These are phyloP conservation scores for Danaus chrysippus DNA, from an alignment of 2,888 invertebrate genomes.

Conservation along the genomic window DNA sequence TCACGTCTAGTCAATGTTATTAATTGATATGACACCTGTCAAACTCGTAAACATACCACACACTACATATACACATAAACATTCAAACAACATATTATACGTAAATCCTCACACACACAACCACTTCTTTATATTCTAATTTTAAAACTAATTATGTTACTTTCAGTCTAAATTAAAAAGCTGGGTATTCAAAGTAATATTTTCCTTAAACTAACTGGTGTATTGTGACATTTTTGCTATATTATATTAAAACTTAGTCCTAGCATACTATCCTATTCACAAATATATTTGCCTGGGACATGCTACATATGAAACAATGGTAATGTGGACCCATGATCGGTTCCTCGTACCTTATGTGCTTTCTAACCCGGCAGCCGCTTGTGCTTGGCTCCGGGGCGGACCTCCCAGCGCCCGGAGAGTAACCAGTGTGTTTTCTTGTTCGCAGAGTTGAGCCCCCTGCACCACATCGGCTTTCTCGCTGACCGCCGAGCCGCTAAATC, in stretches of 20 bases:
- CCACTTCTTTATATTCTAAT: not conserved
- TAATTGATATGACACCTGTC: conserved; percentile 44
- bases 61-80: no score
- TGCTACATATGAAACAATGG: conserved; percentile 39
- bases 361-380: conserved; percentile 78
- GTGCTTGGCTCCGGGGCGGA: conserved; percentile 74
- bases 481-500: conserved; percentile 78
- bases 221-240: no score
- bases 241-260: no score
- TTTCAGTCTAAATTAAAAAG: no score
- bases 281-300: conserved; percentile 44
- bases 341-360: conserved; percentile 62
- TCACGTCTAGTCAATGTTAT: conserved; percentile 31
- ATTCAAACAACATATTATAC: no score
- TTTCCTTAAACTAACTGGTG: no score
- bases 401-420: conserved; percentile 71
- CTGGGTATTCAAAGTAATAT: no score
- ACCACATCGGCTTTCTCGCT: conserved; percentile 77
- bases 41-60: conserved; percentile 6
- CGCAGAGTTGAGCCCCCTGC: conserved; percentile 77
- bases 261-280: conserved; percentile 17
- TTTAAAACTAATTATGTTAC: no score
- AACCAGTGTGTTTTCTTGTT: conserved; percentile 79
- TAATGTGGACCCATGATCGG: conserved; percentile 57
- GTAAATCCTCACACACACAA: conserved; percentile 10